Conservation (phyloP, 2,888 invertebrate genomes). For the Coremacera marginata region DNA sequence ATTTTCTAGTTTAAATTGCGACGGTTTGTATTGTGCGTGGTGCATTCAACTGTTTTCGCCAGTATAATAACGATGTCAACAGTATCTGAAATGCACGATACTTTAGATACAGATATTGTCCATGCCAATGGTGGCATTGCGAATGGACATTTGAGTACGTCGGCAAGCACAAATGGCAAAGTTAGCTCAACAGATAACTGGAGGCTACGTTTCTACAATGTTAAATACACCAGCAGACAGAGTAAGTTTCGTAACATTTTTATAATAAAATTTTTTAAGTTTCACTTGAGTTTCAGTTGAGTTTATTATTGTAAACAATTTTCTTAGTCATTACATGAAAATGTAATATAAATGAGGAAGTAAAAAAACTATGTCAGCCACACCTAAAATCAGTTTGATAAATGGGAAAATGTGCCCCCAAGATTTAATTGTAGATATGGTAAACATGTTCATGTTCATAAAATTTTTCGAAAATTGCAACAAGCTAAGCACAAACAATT, state of each 20-base stretch:
- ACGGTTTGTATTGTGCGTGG: not conserved
- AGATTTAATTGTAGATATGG: too few relatives aligned
- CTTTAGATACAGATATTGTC: not conserved
- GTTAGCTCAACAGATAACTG: conserved; percentile 42
- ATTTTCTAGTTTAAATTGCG: not conserved
- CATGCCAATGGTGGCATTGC: not conserved
- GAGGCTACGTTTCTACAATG: conserved; percentile 56
- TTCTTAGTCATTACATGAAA: too few relatives aligned
- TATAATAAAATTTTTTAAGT: too few relatives aligned
- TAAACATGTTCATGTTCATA: too few relatives aligned
- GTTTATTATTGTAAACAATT: too few relatives aligned
- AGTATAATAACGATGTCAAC: not conserved
- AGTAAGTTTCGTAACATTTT: conserved; percentile 51
- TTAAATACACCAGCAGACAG: conserved; percentile 55
- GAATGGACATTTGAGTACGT: not conserved
- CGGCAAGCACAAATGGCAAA: conserved; percentile 34
- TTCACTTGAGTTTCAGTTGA: too few relatives aligned
- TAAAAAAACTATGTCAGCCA: too few relatives aligned
- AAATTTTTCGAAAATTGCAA: too few relatives aligned
- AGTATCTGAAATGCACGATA: not conserved
- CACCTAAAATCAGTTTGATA: too few relatives aligned
- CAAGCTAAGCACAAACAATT: too few relatives aligned
- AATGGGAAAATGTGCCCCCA: too few relatives aligned
- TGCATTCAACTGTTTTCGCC: not conserved
- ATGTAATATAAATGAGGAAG: too few relatives aligned